These are phyloP conservation scores for Elymnias hypermnestra DNA, from an alignment of 1,140 invertebrate species.

Conservation along the genomic window DNA sequence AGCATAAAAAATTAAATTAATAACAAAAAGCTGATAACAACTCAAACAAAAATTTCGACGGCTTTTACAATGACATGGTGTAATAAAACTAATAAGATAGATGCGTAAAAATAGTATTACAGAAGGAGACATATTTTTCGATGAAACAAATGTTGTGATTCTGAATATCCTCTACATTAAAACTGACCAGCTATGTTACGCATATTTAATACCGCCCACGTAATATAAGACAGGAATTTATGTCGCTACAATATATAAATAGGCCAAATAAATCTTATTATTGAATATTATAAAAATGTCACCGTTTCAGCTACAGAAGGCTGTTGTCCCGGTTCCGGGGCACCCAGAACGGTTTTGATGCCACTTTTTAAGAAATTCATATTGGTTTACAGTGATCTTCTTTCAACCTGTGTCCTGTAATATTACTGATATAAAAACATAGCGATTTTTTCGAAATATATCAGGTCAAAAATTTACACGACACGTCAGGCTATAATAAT, in stretches of 20 bases:
- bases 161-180: neutral
- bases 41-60: neutral
- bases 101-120: too few relatives aligned
- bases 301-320: slow-evolving; percentile 92
- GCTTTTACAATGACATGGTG: neutral
- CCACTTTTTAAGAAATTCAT: slow-evolving; percentile 94
- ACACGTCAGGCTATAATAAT: slow-evolving; percentile 18
- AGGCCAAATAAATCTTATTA: slow-evolving; percentile 18
- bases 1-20: too few relatives aligned
- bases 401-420: neutral
- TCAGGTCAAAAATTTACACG: slow-evolving; percentile 5
- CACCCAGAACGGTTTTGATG: slow-evolving; percentile 92
- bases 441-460: slow-evolving; percentile 11
- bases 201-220: slow-evolving; percentile 10
- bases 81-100: neutral
- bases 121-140: neutral
- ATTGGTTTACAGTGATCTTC: slow-evolving; percentile 13
- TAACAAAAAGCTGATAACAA: too few relatives aligned
- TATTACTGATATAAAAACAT: slow-evolving; percentile 17
- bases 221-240: slow-evolving; percentile 7
- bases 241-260: slow-evolving; percentile 20
- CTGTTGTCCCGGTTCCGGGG: slow-evolving; percentile 83
- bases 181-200: slow-evolving; percentile 9
- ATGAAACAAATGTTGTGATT: neutral
- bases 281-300: slow-evolving; percentile 41